phyloP scores from a whole-genome alignment of 1,140 invertebrate genomes.

The Drosophila repleta region DNA sequence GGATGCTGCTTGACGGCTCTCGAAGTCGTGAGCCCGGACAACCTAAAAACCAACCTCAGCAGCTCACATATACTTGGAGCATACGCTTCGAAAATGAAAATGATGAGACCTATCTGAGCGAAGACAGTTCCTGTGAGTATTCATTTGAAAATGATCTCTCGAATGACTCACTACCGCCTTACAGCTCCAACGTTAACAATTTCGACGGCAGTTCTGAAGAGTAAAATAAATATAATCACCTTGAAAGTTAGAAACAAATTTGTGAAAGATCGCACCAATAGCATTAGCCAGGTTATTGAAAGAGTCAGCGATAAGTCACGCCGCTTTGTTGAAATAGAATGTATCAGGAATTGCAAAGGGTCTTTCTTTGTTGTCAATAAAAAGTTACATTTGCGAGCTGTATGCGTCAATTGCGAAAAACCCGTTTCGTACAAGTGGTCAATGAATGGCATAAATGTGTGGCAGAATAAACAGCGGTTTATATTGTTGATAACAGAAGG shows the following conservation, averaged over 20 bases:
- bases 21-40: constrained; percentile 22
- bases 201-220: not conserved
- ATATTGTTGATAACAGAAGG: constrained; percentile 3
- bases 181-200: constrained; percentile 10
- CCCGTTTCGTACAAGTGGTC: constrained; percentile 28
- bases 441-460: not conserved
- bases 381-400: constrained; percentile 11
- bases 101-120: not conserved
- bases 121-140: constrained; percentile 9
- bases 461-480: constrained; percentile 19
- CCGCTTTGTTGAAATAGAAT: constrained; percentile 15
- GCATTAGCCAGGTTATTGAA: constrained; percentile 4
- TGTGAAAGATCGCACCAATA: not conserved
- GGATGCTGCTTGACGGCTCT: constrained; percentile 28
- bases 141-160: not conserved
- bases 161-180: not conserved
- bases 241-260: not conserved
- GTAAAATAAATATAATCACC: not conserved
- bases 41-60: not conserved
- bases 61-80: constrained; percentile 19
- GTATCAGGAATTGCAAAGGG: constrained; percentile 18
- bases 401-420: constrained; percentile 9
- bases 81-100: not conserved
- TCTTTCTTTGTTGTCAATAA: not conserved
- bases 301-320: not conserved